Base-by-base conservation (phyloP, 2,797 vertebrate genomes). In the Rhynchotus rufescens region DNA sequence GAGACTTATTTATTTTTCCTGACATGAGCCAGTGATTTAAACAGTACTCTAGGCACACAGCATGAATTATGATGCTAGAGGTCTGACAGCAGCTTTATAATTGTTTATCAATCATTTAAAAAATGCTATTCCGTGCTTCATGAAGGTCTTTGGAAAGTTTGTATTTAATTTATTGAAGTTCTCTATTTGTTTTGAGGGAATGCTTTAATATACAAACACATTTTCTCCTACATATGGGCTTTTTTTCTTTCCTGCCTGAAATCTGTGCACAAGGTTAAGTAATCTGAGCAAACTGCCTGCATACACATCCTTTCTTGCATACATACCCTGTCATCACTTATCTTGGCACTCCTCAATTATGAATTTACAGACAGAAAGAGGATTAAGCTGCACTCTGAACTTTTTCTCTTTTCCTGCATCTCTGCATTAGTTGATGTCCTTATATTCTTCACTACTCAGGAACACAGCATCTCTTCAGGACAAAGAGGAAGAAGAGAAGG, bases 41-140 rank as follows among this genome's bases (percentile, higher is more conserved):
- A 56, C 30, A 73, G 45, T 67, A 51, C 34, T 72, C 28, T 32
- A 65, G 44, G 56, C 56, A 64, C 15, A 77, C 28, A 45, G 60
- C 34, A 56, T 96, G 89, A 94, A 67, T 93, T 76, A 90, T 67
- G 68, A 82, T 49, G 26, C 56, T 75, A 82, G 81, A 88, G 17
- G 45, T 86, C 21, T 86, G 89, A 84, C 56, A 89, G 56, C 73
- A 88, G 20, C 64, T 91, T 91, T 73, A 19, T 89, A 92, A 91
- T 84, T 93, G 84, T 91, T 95, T 91, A 93, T 94, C 90, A 92
- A 36, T 96, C 57, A 84, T 88, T 92, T 81, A 3, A 42, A 85
- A 95, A 90, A 78, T 84, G 51, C 38, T 79, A 40, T 56, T 88
- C 49, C 49, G 15, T 80, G 74, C 66, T 80, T 90, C 80, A 89